Evolutionary conservation across 2,888 invertebrate genomes (phyloP).

Genomic region (Leptopterna dolabrata): DNA sequence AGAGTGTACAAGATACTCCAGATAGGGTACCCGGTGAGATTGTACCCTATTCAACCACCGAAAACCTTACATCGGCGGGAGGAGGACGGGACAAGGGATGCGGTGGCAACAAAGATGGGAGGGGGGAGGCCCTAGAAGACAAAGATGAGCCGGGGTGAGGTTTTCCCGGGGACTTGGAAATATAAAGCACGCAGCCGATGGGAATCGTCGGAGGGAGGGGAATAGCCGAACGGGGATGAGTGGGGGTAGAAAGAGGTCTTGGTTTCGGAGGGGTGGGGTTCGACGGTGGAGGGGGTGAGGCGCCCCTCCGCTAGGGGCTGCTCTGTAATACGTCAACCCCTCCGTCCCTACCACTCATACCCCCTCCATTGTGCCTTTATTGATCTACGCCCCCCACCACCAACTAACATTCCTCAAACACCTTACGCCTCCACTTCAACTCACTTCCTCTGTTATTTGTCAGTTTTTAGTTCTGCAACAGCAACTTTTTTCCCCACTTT

Average conservation of each 20-base stretch:
- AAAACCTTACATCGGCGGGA: too few species aligned
- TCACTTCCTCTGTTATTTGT: slow-evolving; percentile 44
- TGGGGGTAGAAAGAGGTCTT: neutral
- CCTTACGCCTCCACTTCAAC: slow-evolving; percentile 46
- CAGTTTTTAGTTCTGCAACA: slow-evolving; percentile 23
- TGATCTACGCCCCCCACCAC: slow-evolving; percentile 42
- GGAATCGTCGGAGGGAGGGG: neutral
- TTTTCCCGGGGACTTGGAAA: slow-evolving; percentile 46
- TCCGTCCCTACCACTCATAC: slow-evolving; percentile 6
- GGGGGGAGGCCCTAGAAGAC: neutral
- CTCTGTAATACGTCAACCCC: slow-evolving; percentile 54
- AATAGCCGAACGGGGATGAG: neutral
- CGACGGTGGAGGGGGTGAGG: neutral
- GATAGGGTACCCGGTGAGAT: too few species aligned
- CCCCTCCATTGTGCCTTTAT: slow-evolving; percentile 52
- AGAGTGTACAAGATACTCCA: too few species aligned
- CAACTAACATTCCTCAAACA: slow-evolving; percentile 43
- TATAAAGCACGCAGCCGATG: slow-evolving; percentile 9
- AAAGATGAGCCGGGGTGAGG: neutral
- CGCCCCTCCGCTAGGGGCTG: slow-evolving; percentile 23
- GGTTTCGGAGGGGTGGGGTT: neutral
- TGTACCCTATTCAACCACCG: too few species aligned
- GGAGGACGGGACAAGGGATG: too few species aligned
- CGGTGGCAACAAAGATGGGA: too few species aligned
- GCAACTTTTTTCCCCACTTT: neutral